Percentiles rank a stretch among this genome's conserved stretches.
Conservation (phyloP, 1,140 invertebrate genomes). For the Hypsibius dujardini region DNA sequence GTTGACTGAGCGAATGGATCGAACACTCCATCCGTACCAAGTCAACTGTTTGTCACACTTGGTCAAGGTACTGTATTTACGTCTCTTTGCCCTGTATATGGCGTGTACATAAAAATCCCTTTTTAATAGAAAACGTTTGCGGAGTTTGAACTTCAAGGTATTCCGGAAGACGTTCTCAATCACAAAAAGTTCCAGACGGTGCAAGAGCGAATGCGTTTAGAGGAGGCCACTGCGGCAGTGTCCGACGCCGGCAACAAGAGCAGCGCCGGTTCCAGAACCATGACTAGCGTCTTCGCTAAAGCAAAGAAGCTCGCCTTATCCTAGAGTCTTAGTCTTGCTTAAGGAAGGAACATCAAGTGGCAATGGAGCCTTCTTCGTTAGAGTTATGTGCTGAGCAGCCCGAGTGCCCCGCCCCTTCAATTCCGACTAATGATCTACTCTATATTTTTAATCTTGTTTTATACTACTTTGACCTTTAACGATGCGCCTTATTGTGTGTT, state of each 20-base stretch:
- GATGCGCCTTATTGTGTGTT: too few relatives aligned
- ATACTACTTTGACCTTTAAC: too few relatives aligned
- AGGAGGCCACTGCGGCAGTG: constrained; percentile 80
- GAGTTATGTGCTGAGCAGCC: too few relatives aligned
- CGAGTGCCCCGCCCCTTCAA: too few relatives aligned
- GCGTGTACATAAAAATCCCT: too few relatives aligned
- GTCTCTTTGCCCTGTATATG: too few relatives aligned
- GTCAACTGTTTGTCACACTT: constrained; percentile 89
- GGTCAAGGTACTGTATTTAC: too few relatives aligned
- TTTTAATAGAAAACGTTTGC: constrained; percentile 81
- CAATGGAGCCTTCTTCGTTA: too few relatives aligned
- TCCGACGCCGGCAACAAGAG: constrained; percentile 49
- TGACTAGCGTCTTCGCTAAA: not conserved
- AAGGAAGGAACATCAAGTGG: too few relatives aligned
- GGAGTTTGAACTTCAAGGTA: constrained; percentile 95
- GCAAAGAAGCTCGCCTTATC: constrained; percentile 11
- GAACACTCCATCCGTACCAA: constrained; percentile 86
- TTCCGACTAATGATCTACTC: too few relatives aligned
- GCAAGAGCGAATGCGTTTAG: constrained; percentile 77
- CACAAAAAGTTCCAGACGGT: constrained; percentile 87
- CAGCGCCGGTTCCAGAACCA: not conserved
- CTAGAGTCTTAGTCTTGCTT: too few relatives aligned
- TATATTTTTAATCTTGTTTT: too few relatives aligned
- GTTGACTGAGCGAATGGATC: constrained; percentile 78
- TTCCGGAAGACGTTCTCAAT: constrained; percentile 93